Percentiles rank a stretch among this genome's conserved stretches.
Evolutionary conservation across 2,113 vertebrate species (phyloP).

Genomic region (Cyrtonyx montezumae): DNA sequence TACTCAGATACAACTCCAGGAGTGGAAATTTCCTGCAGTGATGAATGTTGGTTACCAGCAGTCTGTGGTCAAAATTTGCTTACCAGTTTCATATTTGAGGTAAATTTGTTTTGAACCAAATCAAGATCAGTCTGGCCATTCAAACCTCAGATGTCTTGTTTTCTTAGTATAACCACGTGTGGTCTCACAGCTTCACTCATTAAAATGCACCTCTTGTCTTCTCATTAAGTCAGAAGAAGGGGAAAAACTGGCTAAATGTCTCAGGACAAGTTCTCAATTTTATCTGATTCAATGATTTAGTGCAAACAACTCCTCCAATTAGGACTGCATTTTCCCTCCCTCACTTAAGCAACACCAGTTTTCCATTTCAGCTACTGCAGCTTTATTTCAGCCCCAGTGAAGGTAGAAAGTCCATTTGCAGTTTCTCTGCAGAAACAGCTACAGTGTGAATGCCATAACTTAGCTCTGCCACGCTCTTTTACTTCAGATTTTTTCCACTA

Average conservation of each 20-base stretch:
- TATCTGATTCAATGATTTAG: background rate
- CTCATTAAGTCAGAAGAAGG: background rate
- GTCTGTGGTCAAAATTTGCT: background rate
- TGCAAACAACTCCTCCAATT: background rate
- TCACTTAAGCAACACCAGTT: background rate
- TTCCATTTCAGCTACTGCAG: background rate
- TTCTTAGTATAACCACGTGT: background rate
- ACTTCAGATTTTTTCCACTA: background rate
- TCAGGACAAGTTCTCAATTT: background rate
- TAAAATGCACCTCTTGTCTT: background rate
- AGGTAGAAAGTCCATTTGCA: background rate
- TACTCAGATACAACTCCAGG: background rate
- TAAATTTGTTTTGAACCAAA: background rate
- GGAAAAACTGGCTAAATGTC: background rate
- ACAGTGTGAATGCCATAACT: background rate
- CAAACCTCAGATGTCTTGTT: background rate
- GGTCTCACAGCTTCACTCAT: background rate
- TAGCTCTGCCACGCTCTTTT: background rate
- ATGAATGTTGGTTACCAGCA: background rate
- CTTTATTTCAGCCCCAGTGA: background rate
- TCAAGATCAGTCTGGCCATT: background rate
- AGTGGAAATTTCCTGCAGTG: background rate
- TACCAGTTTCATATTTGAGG: background rate
- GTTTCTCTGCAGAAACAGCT: background rate
- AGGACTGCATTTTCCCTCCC: background rate